These are phyloP conservation scores for Amazona finschi DNA, from an alignment of 2,797 vertebrate species.

Conservation along the genomic window DNA sequence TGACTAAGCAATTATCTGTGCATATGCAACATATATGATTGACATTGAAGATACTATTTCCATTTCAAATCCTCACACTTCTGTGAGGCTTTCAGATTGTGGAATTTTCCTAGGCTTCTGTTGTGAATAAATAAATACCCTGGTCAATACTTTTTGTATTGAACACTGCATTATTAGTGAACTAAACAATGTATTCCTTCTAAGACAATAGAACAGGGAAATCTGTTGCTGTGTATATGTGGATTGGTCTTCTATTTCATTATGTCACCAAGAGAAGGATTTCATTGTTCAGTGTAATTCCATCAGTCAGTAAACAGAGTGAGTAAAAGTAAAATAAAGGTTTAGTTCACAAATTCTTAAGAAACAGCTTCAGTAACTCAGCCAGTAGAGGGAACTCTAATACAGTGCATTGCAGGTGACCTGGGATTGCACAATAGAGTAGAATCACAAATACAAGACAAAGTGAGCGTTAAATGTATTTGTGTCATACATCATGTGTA, in stretches of 20 bases:
- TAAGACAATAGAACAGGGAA: neutral
- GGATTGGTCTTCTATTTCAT: neutral
- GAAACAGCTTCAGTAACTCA: slow-evolving; percentile 7
- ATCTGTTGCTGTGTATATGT: neutral
- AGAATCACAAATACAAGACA: neutral
- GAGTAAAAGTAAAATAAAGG: neutral
- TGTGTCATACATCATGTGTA: neutral
- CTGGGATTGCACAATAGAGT: neutral
- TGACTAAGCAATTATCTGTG: neutral
- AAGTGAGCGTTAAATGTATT: neutral
- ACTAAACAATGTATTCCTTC: neutral
- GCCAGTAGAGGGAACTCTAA: slow-evolving; percentile 68
- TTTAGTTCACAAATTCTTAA: neutral
- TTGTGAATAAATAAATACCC: neutral
- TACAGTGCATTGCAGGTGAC: slow-evolving; percentile 28
- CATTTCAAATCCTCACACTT: neutral
- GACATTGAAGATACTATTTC: neutral
- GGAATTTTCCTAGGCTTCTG: neutral
- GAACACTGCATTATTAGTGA: neutral
- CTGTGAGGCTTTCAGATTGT: neutral
- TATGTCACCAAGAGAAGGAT: neutral
- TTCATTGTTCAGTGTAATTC: neutral
- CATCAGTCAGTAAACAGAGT: neutral
- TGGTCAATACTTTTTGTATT: neutral
- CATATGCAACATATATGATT: neutral